Evolutionary conservation across 53 echinoderm and acorn worm species (phyloP).

Genomic region (Holothuria scabra): DNA sequence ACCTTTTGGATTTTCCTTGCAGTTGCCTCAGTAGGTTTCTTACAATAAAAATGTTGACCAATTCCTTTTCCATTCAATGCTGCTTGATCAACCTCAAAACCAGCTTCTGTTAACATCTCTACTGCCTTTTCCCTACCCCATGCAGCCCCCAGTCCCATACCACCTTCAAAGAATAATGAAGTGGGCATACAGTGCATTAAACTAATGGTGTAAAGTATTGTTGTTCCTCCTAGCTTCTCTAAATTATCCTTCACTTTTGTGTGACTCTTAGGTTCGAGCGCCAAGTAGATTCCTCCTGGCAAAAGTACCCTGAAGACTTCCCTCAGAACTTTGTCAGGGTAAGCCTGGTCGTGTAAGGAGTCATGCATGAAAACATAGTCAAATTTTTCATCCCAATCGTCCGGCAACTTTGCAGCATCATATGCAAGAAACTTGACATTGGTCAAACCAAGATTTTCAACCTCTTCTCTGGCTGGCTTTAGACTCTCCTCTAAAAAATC

Average conservation of each 20-base stretch:
- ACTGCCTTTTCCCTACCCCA: constrained; percentile 77
- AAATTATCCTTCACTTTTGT: neutral
- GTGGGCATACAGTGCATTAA: constrained; percentile 77
- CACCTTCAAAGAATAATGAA: constrained; percentile 55
- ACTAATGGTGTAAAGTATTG: constrained; percentile 30
- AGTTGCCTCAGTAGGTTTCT: neutral
- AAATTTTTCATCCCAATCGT: constrained; percentile 6
- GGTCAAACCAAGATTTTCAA: neutral
- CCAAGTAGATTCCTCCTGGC: neutral
- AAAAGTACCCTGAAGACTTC: neutral
- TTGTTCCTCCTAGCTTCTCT: neutral
- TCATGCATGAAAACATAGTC: neutral
- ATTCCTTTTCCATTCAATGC: neutral
- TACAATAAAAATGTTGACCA: constrained; percentile 37
- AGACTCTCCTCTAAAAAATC: neutral
- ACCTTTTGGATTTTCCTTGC: too few species aligned
- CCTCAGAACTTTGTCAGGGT: neutral
- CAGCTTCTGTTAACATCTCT: constrained; percentile 65
- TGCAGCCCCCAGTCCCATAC: constrained; percentile 73
- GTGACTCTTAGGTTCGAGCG: neutral
- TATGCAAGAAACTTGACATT: neutral
- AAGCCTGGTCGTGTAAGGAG: constrained; percentile 1
- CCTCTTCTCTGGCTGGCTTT: neutral
- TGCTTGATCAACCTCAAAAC: constrained; percentile 48
- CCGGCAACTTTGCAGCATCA: constrained; percentile 5